Evolutionary conservation across 92 coral and sea anemone genomes (phyloP).

Genomic region (Zoanthus solanderi): DNA sequence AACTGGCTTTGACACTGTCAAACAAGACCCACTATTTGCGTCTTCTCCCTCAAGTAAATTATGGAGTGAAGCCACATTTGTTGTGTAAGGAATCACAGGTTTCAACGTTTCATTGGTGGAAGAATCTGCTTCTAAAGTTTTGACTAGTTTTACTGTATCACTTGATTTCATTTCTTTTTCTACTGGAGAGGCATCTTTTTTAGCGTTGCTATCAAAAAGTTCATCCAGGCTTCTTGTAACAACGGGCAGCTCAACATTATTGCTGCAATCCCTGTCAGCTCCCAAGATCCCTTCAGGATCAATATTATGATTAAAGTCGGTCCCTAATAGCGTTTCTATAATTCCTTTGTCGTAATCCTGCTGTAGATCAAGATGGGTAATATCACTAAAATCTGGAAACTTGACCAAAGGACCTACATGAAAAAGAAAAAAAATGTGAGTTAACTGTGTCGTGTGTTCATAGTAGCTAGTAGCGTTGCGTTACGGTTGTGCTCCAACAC

Average conservation of each 20-base stretch:
- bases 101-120: background rate
- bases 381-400: conserved; percentile 49
- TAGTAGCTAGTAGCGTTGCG: no score
- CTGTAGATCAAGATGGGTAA: conserved; percentile 36
- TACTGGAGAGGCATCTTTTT: background rate
- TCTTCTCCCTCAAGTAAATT: background rate
- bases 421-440: background rate
- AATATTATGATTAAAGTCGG: conserved; percentile 31
- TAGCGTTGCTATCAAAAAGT: background rate
- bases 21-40: background rate
- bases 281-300: conserved; percentile 15
- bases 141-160: background rate
- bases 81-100: background rate
- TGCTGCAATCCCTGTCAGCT: conserved; percentile 15
- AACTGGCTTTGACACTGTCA: background rate
- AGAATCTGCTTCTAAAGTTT: background rate
- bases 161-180: background rate
- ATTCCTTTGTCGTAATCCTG: conserved; percentile 23
- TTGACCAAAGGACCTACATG: conserved; percentile 1
- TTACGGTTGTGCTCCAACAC: no score
- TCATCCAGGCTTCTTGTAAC: background rate
- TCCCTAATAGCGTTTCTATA: conserved; percentile 26
- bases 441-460: no score
- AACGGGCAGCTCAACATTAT: background rate
- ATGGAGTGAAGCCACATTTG: background rate